These are phyloP conservation scores for Dicranocentrus wangi DNA, from an alignment of 2,888 invertebrate species.

Conservation along the genomic window DNA sequence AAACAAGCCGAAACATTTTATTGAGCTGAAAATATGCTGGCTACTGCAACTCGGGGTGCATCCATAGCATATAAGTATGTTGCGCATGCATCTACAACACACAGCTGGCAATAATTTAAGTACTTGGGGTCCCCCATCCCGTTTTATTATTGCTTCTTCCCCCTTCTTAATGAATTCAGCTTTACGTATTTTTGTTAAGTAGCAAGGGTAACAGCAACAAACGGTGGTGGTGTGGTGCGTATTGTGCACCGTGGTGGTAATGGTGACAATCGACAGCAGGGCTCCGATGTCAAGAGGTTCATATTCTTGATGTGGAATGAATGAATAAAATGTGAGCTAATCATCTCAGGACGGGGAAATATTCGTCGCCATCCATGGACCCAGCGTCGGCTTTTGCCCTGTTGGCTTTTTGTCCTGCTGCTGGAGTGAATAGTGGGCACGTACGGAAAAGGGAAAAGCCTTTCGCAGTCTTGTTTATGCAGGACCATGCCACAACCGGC, in stretches of 20 bases:
- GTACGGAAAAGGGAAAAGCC: constrained; percentile 8
- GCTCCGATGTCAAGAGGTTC: constrained; percentile 56
- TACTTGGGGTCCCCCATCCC: constrained; percentile 30
- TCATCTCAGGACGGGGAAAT: constrained; percentile 39
- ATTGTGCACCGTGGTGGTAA: constrained; percentile 36
- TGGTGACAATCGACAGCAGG: constrained; percentile 50
- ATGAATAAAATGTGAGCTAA: constrained; percentile 58
- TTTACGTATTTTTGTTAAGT: constrained; percentile 39
- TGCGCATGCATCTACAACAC: neutral
- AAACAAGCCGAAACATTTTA: constrained; percentile 60
- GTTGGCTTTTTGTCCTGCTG: constrained; percentile 4
- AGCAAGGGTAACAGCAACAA: constrained; percentile 16
- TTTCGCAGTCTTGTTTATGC: too few relatives aligned
- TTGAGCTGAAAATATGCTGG: constrained; percentile 59
- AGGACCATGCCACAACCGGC: neutral
- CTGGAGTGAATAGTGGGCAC: constrained; percentile 22
- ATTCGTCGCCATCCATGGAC: too few relatives aligned
- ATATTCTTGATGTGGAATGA: constrained; percentile 46
- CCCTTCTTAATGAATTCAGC: constrained; percentile 45
- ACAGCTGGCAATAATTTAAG: constrained; percentile 57
- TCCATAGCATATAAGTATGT: neutral
- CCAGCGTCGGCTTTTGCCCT: constrained; percentile 26
- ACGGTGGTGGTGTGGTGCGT: too few relatives aligned
- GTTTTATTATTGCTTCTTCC: constrained; percentile 40
- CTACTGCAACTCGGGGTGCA: neutral